Evolutionary conservation across 2,113 vertebrate genomes (phyloP).

Genomic region (Struthidea cinerea): DNA sequence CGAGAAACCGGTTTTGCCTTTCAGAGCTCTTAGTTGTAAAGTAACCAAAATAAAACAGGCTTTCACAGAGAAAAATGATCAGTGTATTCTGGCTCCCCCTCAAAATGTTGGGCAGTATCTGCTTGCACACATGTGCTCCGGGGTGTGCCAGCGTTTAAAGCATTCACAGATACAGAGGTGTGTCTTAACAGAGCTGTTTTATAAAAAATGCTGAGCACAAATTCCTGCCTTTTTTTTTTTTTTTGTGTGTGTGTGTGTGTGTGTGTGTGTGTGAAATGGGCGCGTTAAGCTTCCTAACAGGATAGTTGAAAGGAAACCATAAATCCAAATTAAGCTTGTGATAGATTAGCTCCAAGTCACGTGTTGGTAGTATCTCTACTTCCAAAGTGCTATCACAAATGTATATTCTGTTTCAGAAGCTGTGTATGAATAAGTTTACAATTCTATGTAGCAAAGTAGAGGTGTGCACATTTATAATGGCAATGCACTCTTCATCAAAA

Average conservation of each 20-base stretch:
- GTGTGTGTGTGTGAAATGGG: not conserved
- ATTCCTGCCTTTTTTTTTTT: not conserved
- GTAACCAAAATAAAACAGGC: not conserved
- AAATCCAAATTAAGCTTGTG: slow-evolving; percentile 45
- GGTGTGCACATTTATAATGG: not conserved
- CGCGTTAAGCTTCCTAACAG: not conserved
- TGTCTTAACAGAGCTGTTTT: not conserved
- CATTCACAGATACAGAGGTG: not conserved
- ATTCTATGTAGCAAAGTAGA: not conserved
- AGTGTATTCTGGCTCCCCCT: not conserved
- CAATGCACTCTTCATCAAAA: not conserved
- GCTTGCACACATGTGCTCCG: slow-evolving; percentile 29
- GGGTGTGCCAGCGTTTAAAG: slow-evolving; percentile 38
- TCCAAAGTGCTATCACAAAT: not conserved
- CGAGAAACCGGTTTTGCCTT: not conserved
- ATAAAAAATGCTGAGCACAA: not conserved
- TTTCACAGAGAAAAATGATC: not conserved
- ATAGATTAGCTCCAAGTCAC: slow-evolving; percentile 20
- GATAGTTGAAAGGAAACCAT: slow-evolving; percentile 22
- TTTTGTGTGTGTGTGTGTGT: no score
- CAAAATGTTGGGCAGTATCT: slow-evolving; percentile 35
- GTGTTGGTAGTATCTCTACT: not conserved
- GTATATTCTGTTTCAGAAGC: not conserved
- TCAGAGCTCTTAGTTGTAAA: not conserved
- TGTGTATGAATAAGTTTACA: not conserved